These are phyloP conservation scores for Scaptomyza polygonia DNA, from an alignment of 2,888 invertebrate genomes.

Conservation along the genomic window DNA sequence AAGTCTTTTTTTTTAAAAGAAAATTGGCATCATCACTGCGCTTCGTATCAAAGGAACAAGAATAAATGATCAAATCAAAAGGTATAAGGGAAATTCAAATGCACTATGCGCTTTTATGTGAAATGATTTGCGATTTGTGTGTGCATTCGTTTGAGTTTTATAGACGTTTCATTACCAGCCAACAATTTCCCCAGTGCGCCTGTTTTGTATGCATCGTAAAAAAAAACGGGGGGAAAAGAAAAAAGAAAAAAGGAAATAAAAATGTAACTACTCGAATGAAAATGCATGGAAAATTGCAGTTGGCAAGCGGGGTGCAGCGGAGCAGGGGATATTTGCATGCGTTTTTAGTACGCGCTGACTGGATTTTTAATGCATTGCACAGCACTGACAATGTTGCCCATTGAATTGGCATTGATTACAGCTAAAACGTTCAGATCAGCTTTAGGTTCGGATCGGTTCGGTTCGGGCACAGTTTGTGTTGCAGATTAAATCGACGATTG, in stretches of 20 bases:
- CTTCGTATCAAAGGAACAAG: constrained; percentile 14
- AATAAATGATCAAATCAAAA: constrained; percentile 10
- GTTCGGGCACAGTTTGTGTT: constrained; percentile 1
- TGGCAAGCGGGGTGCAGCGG: not conserved
- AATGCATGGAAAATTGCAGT: constrained; percentile 70
- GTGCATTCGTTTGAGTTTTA: constrained; percentile 77
- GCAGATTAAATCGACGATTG: constrained; percentile 23
- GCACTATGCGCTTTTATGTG: constrained; percentile 71
- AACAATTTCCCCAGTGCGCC: constrained; percentile 55
- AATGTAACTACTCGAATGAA: constrained; percentile 50
- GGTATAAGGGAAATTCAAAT: constrained; percentile 33
- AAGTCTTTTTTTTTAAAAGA: constrained; percentile 27
- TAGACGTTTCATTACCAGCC: constrained; percentile 76
- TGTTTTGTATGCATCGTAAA: constrained; percentile 52
- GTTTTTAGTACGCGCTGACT: constrained; percentile 55
- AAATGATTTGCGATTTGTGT: constrained; percentile 78
- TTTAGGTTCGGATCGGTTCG: not conserved
- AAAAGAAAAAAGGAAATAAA: constrained; percentile 23
- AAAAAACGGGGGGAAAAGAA: too few species aligned
- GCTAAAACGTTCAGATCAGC: constrained; percentile 24
- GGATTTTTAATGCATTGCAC: constrained; percentile 63
- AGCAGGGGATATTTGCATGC: constrained; percentile 58
- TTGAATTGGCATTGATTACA: constrained; percentile 65
- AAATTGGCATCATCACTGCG: constrained; percentile 12
- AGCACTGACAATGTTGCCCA: constrained; percentile 51